phyloP scores from a whole-genome alignment of 2,797 vertebrate species.

The Pogoniulus pusillus region DNA sequence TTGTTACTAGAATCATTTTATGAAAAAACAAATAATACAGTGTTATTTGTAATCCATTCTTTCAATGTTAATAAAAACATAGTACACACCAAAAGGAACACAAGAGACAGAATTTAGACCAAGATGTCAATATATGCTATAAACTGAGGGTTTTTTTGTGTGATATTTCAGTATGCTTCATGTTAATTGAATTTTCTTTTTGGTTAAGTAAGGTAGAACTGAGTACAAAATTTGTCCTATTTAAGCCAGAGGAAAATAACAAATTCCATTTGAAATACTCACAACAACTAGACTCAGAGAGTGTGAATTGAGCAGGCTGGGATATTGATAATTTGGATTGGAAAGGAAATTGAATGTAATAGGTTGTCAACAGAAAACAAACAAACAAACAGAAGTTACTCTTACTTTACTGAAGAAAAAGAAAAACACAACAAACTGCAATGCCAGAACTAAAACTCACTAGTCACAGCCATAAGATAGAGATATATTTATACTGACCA shows the following conservation, averaged over 20 bases:
- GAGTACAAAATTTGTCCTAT: not conserved
- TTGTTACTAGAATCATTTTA: not conserved
- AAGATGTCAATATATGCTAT: not conserved
- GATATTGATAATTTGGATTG: not conserved
- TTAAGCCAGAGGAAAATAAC: not conserved
- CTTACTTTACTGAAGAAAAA: not conserved
- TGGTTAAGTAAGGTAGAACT: not conserved
- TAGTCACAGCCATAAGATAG: conserved; percentile 2
- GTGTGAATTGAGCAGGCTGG: not conserved
- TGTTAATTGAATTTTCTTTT: not conserved
- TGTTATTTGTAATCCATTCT: not conserved
- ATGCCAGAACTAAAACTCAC: not conserved
- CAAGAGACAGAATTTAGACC: too few relatives aligned
- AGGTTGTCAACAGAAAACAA: not conserved
- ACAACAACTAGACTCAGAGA: not conserved
- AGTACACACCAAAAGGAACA: not conserved
- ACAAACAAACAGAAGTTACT: not conserved
- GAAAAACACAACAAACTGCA: not conserved
- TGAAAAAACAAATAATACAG: not conserved
- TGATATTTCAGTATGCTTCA: not conserved
- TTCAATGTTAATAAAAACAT: not conserved
- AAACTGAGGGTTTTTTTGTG: not conserved
- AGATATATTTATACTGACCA: not conserved
- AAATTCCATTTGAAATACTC: not conserved
- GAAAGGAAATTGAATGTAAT: not conserved